Evolutionary conservation across 2,797 vertebrate genomes (phyloP).

Genomic region (Malurus leucopterus): DNA sequence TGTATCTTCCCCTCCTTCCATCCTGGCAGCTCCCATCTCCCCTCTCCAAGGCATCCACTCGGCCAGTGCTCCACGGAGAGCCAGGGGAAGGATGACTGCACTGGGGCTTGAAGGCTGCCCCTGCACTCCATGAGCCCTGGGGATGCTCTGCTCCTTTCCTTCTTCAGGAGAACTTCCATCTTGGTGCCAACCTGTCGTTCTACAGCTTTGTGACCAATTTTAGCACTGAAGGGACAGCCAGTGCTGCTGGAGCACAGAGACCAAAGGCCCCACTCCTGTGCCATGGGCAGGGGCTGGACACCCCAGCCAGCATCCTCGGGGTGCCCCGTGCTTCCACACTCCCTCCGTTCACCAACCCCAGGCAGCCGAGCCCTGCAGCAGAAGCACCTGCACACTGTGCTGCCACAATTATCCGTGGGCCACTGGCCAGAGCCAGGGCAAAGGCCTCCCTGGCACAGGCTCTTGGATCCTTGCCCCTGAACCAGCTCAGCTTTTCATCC

Average conservation of each 20-base stretch:
- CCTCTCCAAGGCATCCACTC: not conserved
- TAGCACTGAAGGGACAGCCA: not conserved
- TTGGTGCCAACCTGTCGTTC: not conserved
- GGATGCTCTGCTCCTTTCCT: not conserved
- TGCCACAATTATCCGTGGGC: not conserved
- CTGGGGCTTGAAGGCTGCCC: not conserved
- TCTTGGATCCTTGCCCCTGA: not conserved
- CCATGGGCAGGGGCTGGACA: not conserved
- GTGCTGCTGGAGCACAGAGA: not conserved
- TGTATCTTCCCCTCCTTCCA: not conserved
- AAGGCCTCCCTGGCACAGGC: not conserved
- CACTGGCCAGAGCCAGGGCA: not conserved
- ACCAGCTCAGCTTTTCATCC: not conserved
- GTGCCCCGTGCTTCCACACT: not conserved
- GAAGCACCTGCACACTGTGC: not conserved
- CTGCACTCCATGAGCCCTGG: not conserved
- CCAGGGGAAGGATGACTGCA: not conserved
- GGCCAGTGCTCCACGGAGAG: not conserved
- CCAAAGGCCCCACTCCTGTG: not conserved
- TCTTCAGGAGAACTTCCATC: not conserved
- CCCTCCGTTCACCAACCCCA: rapidly evolving
- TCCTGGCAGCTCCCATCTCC: not conserved
- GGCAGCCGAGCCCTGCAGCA: rapidly evolving
- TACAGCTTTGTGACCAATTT: not conserved
- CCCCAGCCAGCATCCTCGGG: not conserved